These are phyloP conservation scores for Perognathus longimembris DNA, from an alignment of 2,113 vertebrate species.

Conservation along the genomic window DNA sequence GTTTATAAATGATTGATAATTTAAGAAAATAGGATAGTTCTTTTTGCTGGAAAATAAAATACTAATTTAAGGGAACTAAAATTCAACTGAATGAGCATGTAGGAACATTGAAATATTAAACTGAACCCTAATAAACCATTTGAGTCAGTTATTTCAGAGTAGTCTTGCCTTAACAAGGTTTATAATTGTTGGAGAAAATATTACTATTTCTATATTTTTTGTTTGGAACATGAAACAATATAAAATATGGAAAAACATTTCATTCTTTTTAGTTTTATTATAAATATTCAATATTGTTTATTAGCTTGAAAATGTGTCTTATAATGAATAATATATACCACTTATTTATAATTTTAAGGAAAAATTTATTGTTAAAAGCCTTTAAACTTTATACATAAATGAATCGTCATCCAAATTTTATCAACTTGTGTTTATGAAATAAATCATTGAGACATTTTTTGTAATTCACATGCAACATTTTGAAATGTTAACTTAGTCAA, in stretches of 20 bases:
- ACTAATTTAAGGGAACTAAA: background rate
- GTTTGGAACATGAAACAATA: slow-evolving; percentile 26
- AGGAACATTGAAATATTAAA: background rate
- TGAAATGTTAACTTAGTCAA: too few relatives aligned
- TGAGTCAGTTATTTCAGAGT: slow-evolving; percentile 34
- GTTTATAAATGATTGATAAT: slow-evolving; percentile 56
- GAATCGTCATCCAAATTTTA: background rate
- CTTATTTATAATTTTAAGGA: background rate
- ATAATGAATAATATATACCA: background rate
- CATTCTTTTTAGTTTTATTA: background rate
- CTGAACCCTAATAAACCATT: slow-evolving; percentile 47
- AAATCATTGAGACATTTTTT: background rate
- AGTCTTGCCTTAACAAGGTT: slow-evolving; percentile 19
- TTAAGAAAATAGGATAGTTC: background rate
- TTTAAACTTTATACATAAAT: background rate
- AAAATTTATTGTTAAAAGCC: background rate
- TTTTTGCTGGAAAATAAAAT: background rate
- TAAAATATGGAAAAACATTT: background rate
- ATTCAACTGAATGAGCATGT: background rate
- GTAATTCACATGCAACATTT: background rate
- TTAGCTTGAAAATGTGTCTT: background rate
- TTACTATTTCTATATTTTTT: background rate
- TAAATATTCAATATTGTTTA: background rate
- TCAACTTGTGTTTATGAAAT: background rate
- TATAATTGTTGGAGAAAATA: slow-evolving; percentile 1